Percentiles rank a stretch among this genome's conserved stretches.
Conservation (phyloP, 2,113 vertebrate genomes). For the Psettodes erumei region DNA sequence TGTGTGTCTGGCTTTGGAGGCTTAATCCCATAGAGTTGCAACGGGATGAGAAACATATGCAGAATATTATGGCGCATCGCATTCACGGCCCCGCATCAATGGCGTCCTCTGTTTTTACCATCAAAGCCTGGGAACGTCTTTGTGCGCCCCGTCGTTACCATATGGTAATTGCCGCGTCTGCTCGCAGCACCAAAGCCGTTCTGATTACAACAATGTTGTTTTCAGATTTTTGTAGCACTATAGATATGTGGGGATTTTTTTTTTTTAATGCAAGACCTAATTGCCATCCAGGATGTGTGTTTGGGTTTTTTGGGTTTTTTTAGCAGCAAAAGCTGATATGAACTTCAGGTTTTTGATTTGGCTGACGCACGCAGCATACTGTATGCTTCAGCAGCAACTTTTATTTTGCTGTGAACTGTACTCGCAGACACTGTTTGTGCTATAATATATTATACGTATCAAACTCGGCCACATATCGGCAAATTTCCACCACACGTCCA, state of each 20-base stretch:
- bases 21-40: conserved; percentile 72
- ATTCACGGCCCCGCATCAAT: conserved; percentile 71
- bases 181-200: conserved; percentile 47
- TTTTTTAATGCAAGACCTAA: conserved; percentile 41
- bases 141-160: conserved; percentile 47
- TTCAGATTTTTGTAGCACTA: conserved; percentile 40
- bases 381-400: background rate
- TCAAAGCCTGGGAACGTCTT: conserved; percentile 63
- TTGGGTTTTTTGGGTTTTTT: background rate
- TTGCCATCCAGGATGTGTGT: conserved; percentile 31
- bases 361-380: background rate
- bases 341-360: background rate
- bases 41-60: conserved; percentile 72
- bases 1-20: conserved; percentile 36
- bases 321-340: conserved; percentile 7
- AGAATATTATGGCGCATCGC: conserved; percentile 63
- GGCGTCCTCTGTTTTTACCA: conserved; percentile 66
- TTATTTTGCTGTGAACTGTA: background rate
- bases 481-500: background rate
- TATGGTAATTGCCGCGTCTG: conserved; percentile 60
- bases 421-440: background rate
- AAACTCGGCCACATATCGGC: background rate
- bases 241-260: conserved; percentile 12
- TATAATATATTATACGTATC: background rate
- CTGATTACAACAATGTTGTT: conserved; percentile 59